These are phyloP conservation scores for Prunella strophiata DNA, from an alignment of 2,797 vertebrate genomes.

Conservation along the genomic window DNA sequence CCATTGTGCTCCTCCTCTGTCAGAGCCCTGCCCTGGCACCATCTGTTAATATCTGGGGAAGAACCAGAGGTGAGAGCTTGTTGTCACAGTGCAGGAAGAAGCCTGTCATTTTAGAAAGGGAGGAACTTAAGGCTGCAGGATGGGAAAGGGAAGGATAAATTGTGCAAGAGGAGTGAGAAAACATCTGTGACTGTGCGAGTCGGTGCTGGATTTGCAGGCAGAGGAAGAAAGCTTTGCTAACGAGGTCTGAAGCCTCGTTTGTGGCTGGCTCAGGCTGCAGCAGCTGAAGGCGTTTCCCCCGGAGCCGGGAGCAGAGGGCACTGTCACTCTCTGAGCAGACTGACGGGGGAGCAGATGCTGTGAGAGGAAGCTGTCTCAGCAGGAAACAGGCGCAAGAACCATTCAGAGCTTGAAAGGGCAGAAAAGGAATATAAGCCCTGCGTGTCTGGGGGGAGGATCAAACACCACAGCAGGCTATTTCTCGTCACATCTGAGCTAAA, in stretches of 20 bases:
- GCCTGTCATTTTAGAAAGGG: background rate
- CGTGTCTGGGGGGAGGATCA: background rate
- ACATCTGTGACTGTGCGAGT: background rate
- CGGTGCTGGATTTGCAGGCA: background rate
- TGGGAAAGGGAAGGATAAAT: background rate
- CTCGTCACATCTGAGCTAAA: background rate
- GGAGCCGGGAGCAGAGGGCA: background rate
- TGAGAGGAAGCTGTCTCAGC: conserved; percentile 18
- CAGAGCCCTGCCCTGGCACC: background rate
- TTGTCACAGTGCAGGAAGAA: background rate
- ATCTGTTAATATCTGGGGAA: background rate
- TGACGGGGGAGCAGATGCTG: background rate
- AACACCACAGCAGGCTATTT: background rate
- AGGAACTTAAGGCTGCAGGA: background rate
- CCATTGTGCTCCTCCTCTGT: background rate
- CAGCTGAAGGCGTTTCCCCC: background rate
- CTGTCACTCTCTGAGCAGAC: conserved; percentile 12
- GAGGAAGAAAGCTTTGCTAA: conserved; percentile 3
- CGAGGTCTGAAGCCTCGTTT: background rate
- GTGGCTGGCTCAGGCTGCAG: background rate
- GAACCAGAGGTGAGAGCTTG: background rate
- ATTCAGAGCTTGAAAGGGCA: background rate
- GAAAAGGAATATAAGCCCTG: background rate
- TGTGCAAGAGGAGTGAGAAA: background rate
- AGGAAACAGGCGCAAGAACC: background rate